phyloP scores from a whole-genome alignment of 2,888 invertebrate genomes.

The Drosophila falleni region DNA sequence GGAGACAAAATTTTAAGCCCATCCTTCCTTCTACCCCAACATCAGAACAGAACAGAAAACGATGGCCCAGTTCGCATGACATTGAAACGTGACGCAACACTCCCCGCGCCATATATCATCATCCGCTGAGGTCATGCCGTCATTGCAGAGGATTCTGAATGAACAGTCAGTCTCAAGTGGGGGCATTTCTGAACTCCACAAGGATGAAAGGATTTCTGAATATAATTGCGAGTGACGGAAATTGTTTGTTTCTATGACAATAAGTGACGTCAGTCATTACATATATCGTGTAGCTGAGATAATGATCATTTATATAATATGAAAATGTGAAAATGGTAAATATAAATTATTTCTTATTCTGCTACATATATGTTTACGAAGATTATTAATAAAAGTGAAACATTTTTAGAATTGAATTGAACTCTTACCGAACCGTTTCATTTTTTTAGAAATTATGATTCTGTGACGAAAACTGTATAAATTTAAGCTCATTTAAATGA shows the following conservation, averaged over 20 bases:
- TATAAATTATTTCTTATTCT: no score
- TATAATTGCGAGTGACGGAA: constrained; percentile 10
- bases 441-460: no score
- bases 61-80: constrained; percentile 52
- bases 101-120: constrained; percentile 27
- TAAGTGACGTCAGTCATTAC: constrained; percentile 7
- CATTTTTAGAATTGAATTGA: no score
- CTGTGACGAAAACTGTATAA: no score
- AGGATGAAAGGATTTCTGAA: constrained; percentile 10
- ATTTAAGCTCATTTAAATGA: no score
- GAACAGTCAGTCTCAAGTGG: constrained; percentile 20
- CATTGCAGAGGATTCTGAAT: constrained; percentile 23
- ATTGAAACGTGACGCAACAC: constrained; percentile 71
- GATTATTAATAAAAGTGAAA: no score
- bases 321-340: neutral
- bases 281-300: neutral
- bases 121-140: constrained; percentile 59
- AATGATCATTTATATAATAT: neutral
- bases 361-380: no score
- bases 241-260: constrained; percentile 2
- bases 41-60: neutral
- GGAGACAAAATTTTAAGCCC: constrained; percentile 1
- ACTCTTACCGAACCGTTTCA: no score
- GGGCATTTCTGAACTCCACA: constrained; percentile 18
- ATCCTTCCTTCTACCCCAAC: neutral